phyloP scores from a whole-genome alignment of 2,797 vertebrate genomes.

The Sardinella longiceps region DNA sequence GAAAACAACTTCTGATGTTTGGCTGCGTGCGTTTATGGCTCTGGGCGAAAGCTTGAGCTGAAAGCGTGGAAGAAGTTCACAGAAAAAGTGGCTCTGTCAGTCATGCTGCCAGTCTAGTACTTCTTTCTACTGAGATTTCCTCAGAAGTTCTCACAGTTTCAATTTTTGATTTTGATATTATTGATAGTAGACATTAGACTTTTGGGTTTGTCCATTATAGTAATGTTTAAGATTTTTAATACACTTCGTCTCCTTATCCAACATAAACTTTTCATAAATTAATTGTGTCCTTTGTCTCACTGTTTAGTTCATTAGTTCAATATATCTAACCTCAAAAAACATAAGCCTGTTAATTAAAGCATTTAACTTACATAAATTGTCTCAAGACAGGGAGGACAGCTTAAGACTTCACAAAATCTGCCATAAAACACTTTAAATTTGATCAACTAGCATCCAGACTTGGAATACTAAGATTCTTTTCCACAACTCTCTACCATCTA shows the following conservation, averaged over 20 bases:
- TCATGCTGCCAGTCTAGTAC: not conserved
- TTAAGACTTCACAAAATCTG: not conserved
- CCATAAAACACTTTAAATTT: not conserved
- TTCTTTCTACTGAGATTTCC: not conserved
- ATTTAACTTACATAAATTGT: not conserved
- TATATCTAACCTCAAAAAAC: not conserved
- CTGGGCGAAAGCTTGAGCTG: not conserved
- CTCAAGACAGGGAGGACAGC: not conserved
- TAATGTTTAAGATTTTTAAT: no score
- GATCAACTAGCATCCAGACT: not conserved
- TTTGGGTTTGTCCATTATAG: not conserved
- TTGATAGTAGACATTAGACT: no score
- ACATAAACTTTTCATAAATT: not conserved
- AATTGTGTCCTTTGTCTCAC: not conserved
- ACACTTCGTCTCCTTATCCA: not conserved
- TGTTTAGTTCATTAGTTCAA: not conserved
- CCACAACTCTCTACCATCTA: not conserved
- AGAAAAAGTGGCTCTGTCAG: not conserved
- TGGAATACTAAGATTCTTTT: not conserved
- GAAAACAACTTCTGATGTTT: slow-evolving; percentile 23
- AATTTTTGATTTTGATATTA: no score
- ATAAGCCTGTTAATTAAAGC: not conserved
- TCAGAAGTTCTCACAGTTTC: not conserved
- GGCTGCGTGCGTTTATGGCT: not conserved
- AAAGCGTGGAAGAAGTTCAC: not conserved